These are phyloP conservation scores for Drosophila formosana DNA, from an alignment of 2,888 invertebrate genomes.

Conservation along the genomic window DNA sequence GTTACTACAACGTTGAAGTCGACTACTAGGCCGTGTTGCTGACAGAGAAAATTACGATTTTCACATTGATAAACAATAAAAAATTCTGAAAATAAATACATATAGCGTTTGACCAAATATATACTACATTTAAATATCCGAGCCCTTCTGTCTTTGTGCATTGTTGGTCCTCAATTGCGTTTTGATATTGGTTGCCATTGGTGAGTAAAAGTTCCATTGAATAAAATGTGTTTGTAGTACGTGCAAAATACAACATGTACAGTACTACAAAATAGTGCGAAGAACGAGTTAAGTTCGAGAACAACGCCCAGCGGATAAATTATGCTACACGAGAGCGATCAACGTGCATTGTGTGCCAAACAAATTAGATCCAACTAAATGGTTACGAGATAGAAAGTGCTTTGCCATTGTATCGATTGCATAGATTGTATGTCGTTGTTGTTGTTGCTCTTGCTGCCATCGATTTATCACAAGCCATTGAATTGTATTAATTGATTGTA, in stretches of 20 bases:
- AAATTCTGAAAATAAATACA: constrained; percentile 69
- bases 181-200: constrained; percentile 73
- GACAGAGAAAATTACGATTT: constrained; percentile 58
- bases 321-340: constrained; percentile 10
- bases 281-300: constrained; percentile 27
- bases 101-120: constrained; percentile 54
- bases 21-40: constrained; percentile 62
- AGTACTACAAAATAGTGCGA: constrained; percentile 38
- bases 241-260: constrained; percentile 21
- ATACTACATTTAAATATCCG: constrained; percentile 17
- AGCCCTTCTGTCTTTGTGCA: constrained; percentile 75
- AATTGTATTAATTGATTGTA: constrained; percentile 33
- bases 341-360: constrained; percentile 12
- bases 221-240: constrained; percentile 43
- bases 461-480: constrained; percentile 50
- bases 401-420: constrained; percentile 23
- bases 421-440: neutral
- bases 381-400: constrained; percentile 23
- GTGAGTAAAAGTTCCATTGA: constrained; percentile 82
- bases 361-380: constrained; percentile 18
- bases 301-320: constrained; percentile 50
- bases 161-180: constrained; percentile 73
- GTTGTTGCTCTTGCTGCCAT: constrained; percentile 23
- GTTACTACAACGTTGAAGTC: constrained; percentile 59
- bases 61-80: constrained; percentile 59